Percentiles rank a stretch among this genome's conserved stretches.
phyloP scores from a whole-genome alignment of 2,888 invertebrate genomes.

The Cosmia trapezina region DNA sequence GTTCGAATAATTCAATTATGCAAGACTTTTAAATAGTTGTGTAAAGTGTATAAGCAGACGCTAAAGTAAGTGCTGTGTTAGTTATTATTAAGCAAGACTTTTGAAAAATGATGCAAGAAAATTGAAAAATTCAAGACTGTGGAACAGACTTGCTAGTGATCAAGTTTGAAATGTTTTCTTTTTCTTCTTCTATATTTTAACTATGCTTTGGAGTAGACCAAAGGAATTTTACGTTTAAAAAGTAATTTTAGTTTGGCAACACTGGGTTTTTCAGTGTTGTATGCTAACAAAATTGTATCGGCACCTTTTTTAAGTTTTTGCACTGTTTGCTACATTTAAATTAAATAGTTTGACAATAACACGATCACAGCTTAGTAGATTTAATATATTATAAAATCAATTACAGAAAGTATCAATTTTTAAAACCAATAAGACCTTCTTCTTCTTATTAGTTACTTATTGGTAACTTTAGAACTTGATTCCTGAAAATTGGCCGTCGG shows the following conservation, averaged over 20 bases:
- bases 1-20: conserved; percentile 49
- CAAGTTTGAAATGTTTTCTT: conserved; percentile 52
- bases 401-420: not conserved
- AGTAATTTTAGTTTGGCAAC: conserved; percentile 50
- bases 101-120: conserved; percentile 38
- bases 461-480: too few species aligned
- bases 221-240: conserved; percentile 58
- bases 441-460: too few species aligned
- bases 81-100: conserved; percentile 41
- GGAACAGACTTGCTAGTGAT: conserved; percentile 61
- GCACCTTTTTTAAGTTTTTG: conserved; percentile 54
- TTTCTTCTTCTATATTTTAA: conserved; percentile 49
- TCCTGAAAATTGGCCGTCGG: too few species aligned
- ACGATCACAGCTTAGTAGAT: conserved; percentile 42
- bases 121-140: conserved; percentile 56
- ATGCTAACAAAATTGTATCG: conserved; percentile 58
- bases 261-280: conserved; percentile 44
- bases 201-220: conserved; percentile 64
- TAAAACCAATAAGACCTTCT: not conserved
- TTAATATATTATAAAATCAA: not conserved
- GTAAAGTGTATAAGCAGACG: conserved; percentile 43
- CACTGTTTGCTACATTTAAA: conserved; percentile 59
- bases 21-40: conserved; percentile 45
- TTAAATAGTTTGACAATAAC: conserved; percentile 22
- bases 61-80: conserved; percentile 45